Evolutionary conservation across 2,888 invertebrate species (phyloP).

Genomic region (Phorcus lineatus): DNA sequence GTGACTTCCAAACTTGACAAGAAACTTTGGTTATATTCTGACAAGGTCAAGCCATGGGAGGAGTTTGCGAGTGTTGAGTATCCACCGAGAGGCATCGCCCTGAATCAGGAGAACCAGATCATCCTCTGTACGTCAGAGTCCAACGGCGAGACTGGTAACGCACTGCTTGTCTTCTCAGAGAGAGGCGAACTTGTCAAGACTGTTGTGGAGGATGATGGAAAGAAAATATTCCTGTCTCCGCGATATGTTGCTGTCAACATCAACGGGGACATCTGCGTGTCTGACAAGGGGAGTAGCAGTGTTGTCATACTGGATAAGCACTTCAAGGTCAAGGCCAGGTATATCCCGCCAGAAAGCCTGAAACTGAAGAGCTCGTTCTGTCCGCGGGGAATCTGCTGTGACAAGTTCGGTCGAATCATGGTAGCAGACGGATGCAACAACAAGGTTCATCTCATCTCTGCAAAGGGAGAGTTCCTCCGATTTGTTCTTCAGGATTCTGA

Average conservation of each 20-base stretch:
- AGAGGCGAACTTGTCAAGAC: constrained; percentile 8
- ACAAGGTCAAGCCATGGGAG: background rate
- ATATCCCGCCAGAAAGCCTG: constrained; percentile 24
- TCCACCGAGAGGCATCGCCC: constrained; percentile 9
- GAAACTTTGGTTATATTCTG: background rate
- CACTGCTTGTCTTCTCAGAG: constrained; percentile 24
- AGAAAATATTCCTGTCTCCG: constrained; percentile 50
- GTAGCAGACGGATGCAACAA: constrained; percentile 59
- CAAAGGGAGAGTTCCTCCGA: constrained; percentile 49
- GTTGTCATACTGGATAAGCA: constrained; percentile 49
- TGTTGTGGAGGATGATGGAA: constrained; percentile 37
- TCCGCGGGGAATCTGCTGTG: constrained; percentile 59
- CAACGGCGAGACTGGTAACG: constrained; percentile 1
- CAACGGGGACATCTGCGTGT: constrained; percentile 57
- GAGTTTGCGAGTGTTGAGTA: constrained; percentile 10
- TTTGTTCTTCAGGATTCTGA: constrained; percentile 47
- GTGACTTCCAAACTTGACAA: constrained; percentile 21
- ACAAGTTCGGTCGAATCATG: constrained; percentile 59
- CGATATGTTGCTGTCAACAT: constrained; percentile 59
- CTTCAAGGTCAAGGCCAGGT: constrained; percentile 33
- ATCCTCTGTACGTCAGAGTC: constrained; percentile 18
- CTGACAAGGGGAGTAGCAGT: constrained; percentile 49
- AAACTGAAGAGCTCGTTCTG: constrained; percentile 44
- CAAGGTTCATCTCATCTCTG: constrained; percentile 48
- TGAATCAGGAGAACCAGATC: constrained; percentile 20